Base-by-base conservation (phyloP, 2,797 vertebrate species). In the Pterois miles region DNA sequence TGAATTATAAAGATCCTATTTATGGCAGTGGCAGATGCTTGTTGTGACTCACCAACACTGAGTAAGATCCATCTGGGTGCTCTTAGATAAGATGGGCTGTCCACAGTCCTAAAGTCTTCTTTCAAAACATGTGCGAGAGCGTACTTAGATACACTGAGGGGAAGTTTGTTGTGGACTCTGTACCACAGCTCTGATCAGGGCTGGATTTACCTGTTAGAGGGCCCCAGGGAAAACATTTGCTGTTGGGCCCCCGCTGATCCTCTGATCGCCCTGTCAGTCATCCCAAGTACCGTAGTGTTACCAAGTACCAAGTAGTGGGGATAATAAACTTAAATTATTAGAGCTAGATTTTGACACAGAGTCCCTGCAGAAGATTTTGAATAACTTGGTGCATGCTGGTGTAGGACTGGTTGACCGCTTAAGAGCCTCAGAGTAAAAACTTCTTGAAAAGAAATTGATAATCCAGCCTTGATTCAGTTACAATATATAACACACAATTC, bases 51-150 rank as follows among this genome's bases (percentile, higher is more conserved):
- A 52, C 40, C 16, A 59, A 81, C 31, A 48, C 14, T 12, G 16
- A 62, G 31, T 59, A 22, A 53, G 31, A 75, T 36, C 43, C 18
- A 57, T 78, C 40, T 71, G 43, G 82, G 36, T 13, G 14, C 27
- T 29, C 29, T 43, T 27, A 74, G 31, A 81, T 87, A 76, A 82
- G 57, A 69, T 29, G 16, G 7, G 22, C 27, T 71, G 62, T 63
- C 43, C 22, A 75, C 58, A 71, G 53, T 60, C 58, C 36, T 33
- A 29, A 71, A 60, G 53, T 67, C 34, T 20, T 66, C 33, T 54
- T 68, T 38, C 6, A 31, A 59, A 65, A 65, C 4, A n/a, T 50
- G 22, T n/a, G 33, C 31, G 9, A 16, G 20, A 46, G 57, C 43
- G n/a, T 25, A 31, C 6, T 70, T 71, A 8, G 25, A 64, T 65